Percentiles rank a stretch among this genome's conserved stretches.
Conservation (phyloP, 2,888 invertebrate species). For the Vesta saturnalis region DNA sequence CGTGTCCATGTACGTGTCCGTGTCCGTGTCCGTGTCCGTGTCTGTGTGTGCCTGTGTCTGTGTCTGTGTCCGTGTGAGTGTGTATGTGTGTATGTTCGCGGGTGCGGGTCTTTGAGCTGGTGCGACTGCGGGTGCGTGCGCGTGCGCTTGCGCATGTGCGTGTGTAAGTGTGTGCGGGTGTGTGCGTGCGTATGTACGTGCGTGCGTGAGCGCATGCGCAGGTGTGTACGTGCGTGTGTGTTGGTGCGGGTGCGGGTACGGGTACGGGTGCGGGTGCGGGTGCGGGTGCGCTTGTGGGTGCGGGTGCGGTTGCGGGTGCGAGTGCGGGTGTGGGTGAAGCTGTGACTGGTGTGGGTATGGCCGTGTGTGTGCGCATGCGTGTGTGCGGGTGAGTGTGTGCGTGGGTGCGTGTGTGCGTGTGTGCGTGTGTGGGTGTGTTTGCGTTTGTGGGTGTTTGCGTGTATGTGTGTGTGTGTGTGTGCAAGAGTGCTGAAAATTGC, state of each 20-base stretch:
- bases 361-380: not conserved
- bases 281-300: too few species aligned
- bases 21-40: too few species aligned
- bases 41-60: too few species aligned
- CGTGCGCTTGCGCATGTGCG: not conserved
- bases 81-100: not conserved
- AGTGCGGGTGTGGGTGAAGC: not conserved
- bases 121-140: not conserved
- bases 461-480: not conserved
- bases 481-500: too few species aligned
- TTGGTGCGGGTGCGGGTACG: not conserved
- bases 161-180: not conserved
- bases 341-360: not conserved
- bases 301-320: too few species aligned
- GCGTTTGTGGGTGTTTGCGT: not conserved
- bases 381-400: too few species aligned
- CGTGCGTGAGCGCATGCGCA: not conserved
- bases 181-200: too few species aligned
- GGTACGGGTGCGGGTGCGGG: not conserved
- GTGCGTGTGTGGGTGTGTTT: not conserved
- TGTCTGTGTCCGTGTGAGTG: too few species aligned
- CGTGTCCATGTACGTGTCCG: too few species aligned
- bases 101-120: not conserved
- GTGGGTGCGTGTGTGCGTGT: not conserved
- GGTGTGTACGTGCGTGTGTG: too few species aligned